phyloP scores from a whole-genome alignment of 1,140 invertebrate genomes.

The Metaphire vulgaris region DNA sequence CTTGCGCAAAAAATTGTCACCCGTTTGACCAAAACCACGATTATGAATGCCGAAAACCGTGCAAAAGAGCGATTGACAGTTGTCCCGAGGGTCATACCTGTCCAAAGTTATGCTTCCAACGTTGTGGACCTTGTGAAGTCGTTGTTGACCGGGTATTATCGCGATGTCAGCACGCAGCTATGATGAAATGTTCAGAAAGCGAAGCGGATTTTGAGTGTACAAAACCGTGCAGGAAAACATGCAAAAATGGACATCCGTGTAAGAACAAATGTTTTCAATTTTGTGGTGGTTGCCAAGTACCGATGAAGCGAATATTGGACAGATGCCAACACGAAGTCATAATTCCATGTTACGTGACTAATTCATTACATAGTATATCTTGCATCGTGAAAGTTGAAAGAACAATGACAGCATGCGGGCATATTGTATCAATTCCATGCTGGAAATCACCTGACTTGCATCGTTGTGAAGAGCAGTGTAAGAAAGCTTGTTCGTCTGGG shows the following conservation, averaged over 20 bases:
- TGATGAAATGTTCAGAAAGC: neutral
- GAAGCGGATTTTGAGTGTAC: neutral
- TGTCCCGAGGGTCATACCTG: slow-evolving; percentile 15
- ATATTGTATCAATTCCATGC: neutral
- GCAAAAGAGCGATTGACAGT: slow-evolving; percentile 13
- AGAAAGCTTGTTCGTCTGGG: slow-evolving; percentile 31
- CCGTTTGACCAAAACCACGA: slow-evolving; percentile 10
- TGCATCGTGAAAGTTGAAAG: neutral
- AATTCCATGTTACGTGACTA: neutral
- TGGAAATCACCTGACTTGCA: neutral
- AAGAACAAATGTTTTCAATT: slow-evolving; percentile 58
- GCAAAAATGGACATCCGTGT: slow-evolving; percentile 45
- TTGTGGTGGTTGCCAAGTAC: slow-evolving; percentile 48
- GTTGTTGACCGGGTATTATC: neutral
- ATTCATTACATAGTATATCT: too few species aligned
- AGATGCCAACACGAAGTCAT: neutral
- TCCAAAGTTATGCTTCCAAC: neutral
- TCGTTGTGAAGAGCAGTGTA: neutral
- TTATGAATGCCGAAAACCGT: slow-evolving; percentile 22
- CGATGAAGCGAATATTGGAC: neutral
- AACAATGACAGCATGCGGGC: neutral
- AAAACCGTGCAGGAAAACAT: neutral
- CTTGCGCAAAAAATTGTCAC: slow-evolving; percentile 30
- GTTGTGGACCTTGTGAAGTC: slow-evolving; percentile 8
- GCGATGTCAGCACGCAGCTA: neutral